A percentile compares a stretch with the other conserved stretches of the same genome.
Conservation (phyloP, 37 sponge, comb jelly and placozoan species). For the Mnemiopsis leidyi region DNA sequence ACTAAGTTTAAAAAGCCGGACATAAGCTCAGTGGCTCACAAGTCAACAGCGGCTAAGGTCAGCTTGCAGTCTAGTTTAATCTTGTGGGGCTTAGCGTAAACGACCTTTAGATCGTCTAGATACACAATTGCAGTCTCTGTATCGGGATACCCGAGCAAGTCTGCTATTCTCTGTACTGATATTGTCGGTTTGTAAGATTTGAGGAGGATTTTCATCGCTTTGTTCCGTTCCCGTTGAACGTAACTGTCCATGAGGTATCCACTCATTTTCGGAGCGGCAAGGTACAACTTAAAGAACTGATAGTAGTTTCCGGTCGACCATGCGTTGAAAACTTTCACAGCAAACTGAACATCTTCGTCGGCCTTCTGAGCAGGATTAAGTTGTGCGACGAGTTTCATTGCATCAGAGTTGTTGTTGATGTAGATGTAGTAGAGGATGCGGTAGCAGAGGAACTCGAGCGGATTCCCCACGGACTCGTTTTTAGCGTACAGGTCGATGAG, state of each 20-base stretch:
- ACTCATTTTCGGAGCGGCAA: constrained; percentile 75
- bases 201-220: constrained; percentile 75
- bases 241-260: constrained; percentile 84
- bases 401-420: constrained; percentile 80
- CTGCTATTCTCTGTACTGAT: constrained; percentile 4
- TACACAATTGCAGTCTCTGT: constrained; percentile 18
- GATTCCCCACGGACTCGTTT: constrained; percentile 67
- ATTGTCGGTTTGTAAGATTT: constrained; percentile 77
- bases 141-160: constrained; percentile 16
- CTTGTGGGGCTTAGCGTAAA: constrained; percentile 7
- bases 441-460: constrained; percentile 89
- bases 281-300: constrained; percentile 83
- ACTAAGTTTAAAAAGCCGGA: too few species aligned
- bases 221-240: constrained; percentile 80
- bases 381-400: constrained; percentile 53
- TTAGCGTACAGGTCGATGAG: constrained; percentile 78
- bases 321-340: constrained; percentile 74
- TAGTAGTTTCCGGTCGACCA: constrained; percentile 85
- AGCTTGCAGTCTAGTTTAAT: not conserved
- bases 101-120: constrained; percentile 24
- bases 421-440: constrained; percentile 88
- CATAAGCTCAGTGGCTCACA: too few species aligned
- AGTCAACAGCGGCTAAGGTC: not conserved
- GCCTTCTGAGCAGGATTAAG: constrained; percentile 68
- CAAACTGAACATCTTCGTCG: constrained; percentile 77